phyloP scores from a whole-genome alignment of 2,888 invertebrate species.

The Electrophaes corylata region DNA sequence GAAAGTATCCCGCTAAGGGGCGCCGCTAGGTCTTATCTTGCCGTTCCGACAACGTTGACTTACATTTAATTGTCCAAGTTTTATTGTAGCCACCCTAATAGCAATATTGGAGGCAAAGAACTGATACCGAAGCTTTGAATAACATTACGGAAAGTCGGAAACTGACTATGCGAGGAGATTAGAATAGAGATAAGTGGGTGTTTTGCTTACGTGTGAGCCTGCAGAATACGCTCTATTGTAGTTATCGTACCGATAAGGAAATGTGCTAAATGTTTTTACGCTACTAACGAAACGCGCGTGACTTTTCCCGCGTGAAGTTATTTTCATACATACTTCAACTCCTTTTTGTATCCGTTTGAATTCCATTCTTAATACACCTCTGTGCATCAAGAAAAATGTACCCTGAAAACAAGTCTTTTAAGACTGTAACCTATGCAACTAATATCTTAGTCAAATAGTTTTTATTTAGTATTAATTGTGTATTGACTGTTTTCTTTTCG shows the following conservation, averaged over 20 bases:
- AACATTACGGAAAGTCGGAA: conserved; percentile 55
- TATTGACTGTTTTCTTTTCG: too few relatives aligned
- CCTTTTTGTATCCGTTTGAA: too few relatives aligned
- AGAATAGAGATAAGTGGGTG: conserved; percentile 39
- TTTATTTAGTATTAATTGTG: too few relatives aligned
- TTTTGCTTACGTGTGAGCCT: conserved; percentile 37
- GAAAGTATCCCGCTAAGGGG: conserved; percentile 69
- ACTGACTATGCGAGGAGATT: conserved; percentile 44
- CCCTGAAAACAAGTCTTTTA: too few relatives aligned
- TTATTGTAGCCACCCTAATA: conserved; percentile 75
- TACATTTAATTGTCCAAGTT: conserved; percentile 82
- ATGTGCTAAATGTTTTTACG: conserved; percentile 40
- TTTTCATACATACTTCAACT: too few relatives aligned
- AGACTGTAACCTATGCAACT: too few relatives aligned
- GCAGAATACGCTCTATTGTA: conserved; percentile 38
- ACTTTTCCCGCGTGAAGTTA: too few relatives aligned
- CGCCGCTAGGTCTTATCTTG: conserved; percentile 75
- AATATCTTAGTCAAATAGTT: too few relatives aligned
- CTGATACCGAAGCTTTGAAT: conserved; percentile 61
- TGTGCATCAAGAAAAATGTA: too few relatives aligned
- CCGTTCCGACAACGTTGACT: conserved; percentile 70
- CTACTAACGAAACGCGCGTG: too few relatives aligned
- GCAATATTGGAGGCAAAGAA: conserved; percentile 67
- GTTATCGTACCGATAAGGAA: conserved; percentile 36
- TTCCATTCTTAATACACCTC: too few relatives aligned